These are phyloP conservation scores for Coregonus clupeaformis DNA, from an alignment of 2,113 vertebrate genomes.

Conservation along the genomic window DNA sequence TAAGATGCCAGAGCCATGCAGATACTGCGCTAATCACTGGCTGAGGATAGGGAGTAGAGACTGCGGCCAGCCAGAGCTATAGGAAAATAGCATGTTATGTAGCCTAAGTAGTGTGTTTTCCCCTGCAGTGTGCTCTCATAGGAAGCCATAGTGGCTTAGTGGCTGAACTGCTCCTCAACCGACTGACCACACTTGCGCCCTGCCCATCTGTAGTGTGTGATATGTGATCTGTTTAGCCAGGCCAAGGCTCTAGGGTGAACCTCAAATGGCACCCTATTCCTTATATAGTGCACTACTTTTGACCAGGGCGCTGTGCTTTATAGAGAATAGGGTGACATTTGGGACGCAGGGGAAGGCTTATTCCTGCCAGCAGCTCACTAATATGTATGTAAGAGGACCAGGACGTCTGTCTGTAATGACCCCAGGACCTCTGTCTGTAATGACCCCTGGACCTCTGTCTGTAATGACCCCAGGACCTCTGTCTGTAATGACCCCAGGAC, in stretches of 20 bases:
- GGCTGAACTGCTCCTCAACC: not conserved
- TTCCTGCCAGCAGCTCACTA: not conserved
- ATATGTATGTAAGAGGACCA: not conserved
- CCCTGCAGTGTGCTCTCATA: not conserved
- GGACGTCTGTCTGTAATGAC: too few relatives aligned
- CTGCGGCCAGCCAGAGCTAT: not conserved
- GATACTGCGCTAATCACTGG: not conserved
- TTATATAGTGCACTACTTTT: too few relatives aligned
- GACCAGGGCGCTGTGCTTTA: too few relatives aligned
- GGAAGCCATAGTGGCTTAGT: not conserved
- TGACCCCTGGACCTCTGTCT: too few relatives aligned
- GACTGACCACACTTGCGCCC: not conserved
- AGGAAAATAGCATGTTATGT: not conserved
- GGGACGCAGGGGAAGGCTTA: not conserved
- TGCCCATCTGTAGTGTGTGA: not conserved
- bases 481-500: too few relatives aligned
- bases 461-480: too few relatives aligned
- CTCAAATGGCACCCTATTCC: too few relatives aligned
- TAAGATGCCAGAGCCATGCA: not conserved
- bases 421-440: too few relatives aligned
- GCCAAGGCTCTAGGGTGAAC: too few relatives aligned
- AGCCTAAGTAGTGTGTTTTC: not conserved
- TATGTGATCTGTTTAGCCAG: not conserved
- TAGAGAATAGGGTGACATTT: too few relatives aligned
- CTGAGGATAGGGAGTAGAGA: not conserved